A percentile compares a stretch with the other conserved stretches of the same genome.
Evolutionary conservation across 2,888 invertebrate species (phyloP).

Genomic region (Perizoma flavofasciatum): DNA sequence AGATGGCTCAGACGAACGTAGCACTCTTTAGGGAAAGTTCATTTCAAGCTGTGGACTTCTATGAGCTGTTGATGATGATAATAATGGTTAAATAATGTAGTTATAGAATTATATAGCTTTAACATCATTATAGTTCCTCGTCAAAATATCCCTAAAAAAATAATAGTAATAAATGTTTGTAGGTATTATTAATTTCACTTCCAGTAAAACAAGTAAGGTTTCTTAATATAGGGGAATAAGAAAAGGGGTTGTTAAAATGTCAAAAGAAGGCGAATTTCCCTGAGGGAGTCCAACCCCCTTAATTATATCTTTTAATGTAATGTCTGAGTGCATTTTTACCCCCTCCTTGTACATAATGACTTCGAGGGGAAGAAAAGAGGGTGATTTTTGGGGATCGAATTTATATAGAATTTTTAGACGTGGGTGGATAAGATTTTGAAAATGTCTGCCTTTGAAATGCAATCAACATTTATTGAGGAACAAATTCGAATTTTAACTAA

Average conservation of each 20-base stretch:
- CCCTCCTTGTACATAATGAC: conserved; percentile 58
- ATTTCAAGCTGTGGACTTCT: too few species aligned
- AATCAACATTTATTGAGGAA: too few species aligned
- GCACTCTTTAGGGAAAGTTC: too few species aligned
- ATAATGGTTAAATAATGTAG: too few species aligned
- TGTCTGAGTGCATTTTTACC: conserved; percentile 81
- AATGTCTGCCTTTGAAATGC: conserved; percentile 29
- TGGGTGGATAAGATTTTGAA: conserved; percentile 26
- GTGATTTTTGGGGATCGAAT: conserved; percentile 44
- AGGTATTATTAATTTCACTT: conserved; percentile 21
- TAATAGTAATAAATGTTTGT: neutral
- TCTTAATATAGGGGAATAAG: conserved; percentile 57
- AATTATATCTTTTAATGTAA: conserved; percentile 83
- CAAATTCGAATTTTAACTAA: too few species aligned
- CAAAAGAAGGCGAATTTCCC: conserved; percentile 81
- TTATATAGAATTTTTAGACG: conserved; percentile 40
- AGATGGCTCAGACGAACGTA: too few species aligned
- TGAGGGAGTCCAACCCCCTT: conserved; percentile 73
- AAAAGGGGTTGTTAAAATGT: conserved; percentile 80
- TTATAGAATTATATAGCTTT: too few species aligned
- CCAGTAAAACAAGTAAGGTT: conserved; percentile 31
- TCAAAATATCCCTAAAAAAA: too few species aligned
- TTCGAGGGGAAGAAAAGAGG: conserved; percentile 47
- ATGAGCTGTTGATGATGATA: too few species aligned
- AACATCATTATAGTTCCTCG: too few species aligned